Evolutionary conservation across 1,140 invertebrate genomes (phyloP).

Genomic region (Caerostris extrusa): DNA sequence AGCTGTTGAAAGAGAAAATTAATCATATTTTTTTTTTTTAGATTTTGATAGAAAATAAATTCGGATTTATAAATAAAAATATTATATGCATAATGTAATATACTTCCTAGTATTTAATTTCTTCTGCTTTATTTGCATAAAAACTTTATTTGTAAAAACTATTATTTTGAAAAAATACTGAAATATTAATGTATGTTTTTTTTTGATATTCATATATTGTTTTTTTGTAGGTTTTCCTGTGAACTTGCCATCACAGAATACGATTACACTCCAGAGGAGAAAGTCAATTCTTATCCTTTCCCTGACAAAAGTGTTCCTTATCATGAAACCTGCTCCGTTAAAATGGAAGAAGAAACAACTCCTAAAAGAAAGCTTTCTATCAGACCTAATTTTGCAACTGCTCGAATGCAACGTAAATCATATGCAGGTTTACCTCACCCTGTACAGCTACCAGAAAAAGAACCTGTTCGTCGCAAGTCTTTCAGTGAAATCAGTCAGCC

Average conservation of each 20-base stretch:
- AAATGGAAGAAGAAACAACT: constrained; percentile 40
- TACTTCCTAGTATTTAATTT: no score
- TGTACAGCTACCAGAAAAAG: not conserved
- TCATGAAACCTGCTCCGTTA: constrained; percentile 16
- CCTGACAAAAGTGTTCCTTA: not conserved
- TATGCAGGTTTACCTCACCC: constrained; percentile 73
- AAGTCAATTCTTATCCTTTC: constrained; percentile 58
- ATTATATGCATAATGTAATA: no score
- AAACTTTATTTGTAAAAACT: no score
- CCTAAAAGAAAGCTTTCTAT: constrained; percentile 52
- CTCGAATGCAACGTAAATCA: constrained; percentile 65
- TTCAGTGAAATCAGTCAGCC: constrained; percentile 76
- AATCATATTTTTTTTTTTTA: no score
- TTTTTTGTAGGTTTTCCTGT: constrained; percentile 81
- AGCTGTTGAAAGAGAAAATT: no score
- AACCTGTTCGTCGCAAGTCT: constrained; percentile 75
- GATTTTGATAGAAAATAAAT: no score
- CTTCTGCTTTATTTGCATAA: no score
- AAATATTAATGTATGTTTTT: not conserved
- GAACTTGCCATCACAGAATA: constrained; percentile 87
- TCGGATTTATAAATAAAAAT: no score
- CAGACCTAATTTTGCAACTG: not conserved
- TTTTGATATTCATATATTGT: not conserved
- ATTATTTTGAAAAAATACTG: no score
- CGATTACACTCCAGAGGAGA: constrained; percentile 80